Conservation (phyloP, 1,140 invertebrate genomes). For the Aporrectodea caliginosa region DNA sequence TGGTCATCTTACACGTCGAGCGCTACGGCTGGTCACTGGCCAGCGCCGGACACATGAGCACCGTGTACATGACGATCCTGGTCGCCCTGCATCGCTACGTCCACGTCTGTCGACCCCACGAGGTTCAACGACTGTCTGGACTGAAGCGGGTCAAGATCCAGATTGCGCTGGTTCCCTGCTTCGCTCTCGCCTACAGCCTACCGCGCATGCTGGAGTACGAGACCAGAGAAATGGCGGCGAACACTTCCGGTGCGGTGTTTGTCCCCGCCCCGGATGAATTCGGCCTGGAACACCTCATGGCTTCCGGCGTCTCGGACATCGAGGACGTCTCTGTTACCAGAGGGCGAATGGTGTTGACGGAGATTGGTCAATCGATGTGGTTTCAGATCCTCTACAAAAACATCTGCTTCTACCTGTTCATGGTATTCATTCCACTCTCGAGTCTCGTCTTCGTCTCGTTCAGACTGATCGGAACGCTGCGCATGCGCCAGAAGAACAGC, state of each 20-base stretch:
- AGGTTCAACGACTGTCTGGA: background rate
- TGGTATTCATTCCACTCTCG: constrained; percentile 6
- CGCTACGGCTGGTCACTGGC: background rate
- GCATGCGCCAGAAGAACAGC: background rate
- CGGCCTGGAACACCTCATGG: no score
- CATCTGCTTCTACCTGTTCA: constrained; percentile 8
- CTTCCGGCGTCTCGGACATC: background rate
- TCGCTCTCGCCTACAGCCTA: background rate
- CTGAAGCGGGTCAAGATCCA: background rate
- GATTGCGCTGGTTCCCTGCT: background rate
- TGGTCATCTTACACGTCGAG: background rate
- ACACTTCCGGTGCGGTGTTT: no score
- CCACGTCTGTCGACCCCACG: constrained; percentile 2
- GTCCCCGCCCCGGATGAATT: no score
- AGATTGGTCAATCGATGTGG: background rate
- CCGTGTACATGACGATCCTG: constrained; percentile 11
- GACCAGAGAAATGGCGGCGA: no score
- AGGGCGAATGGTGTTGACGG: background rate
- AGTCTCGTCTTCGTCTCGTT: background rate
- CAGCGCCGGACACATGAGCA: background rate
- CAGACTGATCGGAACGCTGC: background rate
- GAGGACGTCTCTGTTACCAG: background rate
- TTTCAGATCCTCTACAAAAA: constrained; percentile 20
- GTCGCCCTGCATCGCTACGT: constrained; percentile 15
- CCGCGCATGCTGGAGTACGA: background rate